A percentile compares a stretch with the other conserved stretches of the same genome.
These are phyloP conservation scores for Callosobruchus maculatus DNA, from an alignment of 2,888 invertebrate genomes.

Conservation along the genomic window DNA sequence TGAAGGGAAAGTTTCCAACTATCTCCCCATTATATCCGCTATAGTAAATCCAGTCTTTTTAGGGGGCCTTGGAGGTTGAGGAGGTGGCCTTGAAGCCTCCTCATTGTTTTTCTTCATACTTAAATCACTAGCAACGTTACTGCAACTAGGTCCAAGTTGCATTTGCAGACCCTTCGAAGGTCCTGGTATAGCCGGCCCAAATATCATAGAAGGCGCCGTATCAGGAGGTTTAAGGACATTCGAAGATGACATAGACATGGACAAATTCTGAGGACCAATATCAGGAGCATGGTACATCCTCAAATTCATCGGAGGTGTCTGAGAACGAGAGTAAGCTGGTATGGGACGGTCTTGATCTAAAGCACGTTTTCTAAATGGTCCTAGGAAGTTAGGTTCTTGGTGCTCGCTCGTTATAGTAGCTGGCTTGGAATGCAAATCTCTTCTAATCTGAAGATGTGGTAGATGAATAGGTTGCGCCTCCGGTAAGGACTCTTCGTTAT, in stretches of 20 bases:
- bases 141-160: constrained; percentile 22
- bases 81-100: constrained; percentile 35
- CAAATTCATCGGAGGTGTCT: constrained; percentile 40
- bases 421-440: constrained; percentile 58
- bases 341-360: constrained; percentile 53
- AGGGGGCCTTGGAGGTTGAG: constrained; percentile 55
- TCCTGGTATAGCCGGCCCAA: constrained; percentile 18
- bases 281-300: constrained; percentile 33
- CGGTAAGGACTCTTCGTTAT: constrained; percentile 55
- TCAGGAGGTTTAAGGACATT: constrained; percentile 46
- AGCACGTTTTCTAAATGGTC: constrained; percentile 57
- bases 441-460: constrained; percentile 65
- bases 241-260: constrained; percentile 31
- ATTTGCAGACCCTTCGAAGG: constrained; percentile 16
- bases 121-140: constrained; percentile 44
- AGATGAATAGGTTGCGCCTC: constrained; percentile 46
- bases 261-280: constrained; percentile 23
- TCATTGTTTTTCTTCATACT: constrained; percentile 46
- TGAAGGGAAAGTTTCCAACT: constrained; percentile 21
- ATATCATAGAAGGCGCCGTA: constrained; percentile 17
- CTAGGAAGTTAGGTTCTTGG: constrained; percentile 52
- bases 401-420: constrained; percentile 48
- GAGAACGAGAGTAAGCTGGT: constrained; percentile 30
- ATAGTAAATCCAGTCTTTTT: constrained; percentile 83
- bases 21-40: constrained; percentile 88